Evolutionary conservation across 2,888 invertebrate genomes (phyloP), one percentile per base, ranked within the genome.

Genomic region (Drosophila anomelani): DNA sequence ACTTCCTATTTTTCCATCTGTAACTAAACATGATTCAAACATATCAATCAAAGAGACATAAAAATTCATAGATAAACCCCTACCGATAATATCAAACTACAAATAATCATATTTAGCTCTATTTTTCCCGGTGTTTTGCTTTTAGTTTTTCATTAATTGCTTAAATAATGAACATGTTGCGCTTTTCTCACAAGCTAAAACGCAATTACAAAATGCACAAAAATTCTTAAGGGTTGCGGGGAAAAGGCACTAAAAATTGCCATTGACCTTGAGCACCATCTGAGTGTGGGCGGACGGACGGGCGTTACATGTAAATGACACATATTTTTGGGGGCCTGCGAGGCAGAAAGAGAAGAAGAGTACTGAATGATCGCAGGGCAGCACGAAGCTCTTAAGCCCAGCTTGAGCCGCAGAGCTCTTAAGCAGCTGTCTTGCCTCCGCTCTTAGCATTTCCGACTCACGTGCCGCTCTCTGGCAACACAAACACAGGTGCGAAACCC

Each of bases 381-480:
- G 34, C 66, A 54, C 10, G 29, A 29, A 8, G 23, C 47, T 47
- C 47, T 47, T 47, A 47, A n/a, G n/a, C 29, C 47, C 10, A 47
- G 67, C 69, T 73, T 54, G 34, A 32, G 13, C 44, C 6, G 7
- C n/a, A 15, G n/a, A 29, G 29, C 47, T n/a, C n/a, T 29, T 32
- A 29, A 10, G 20, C 20, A 17, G 2, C 32, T 34, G 8, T 54
- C 79, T 69, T 43, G 34, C 3, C 3, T 15, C 20, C 39, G 23
- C 72, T 72, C 72, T 72, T 62, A 54, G 36, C 9, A 29, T 69
- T 17, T 17, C 54, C 43, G 32, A 66, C 80, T 84, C 88, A 87
- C 84, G 88, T 84, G 83, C 88, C 59, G 9, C 47, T 54, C 68
- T 61, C 56, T 3, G 51, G n/a, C 58, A 41, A 51, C n/a, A 36